phyloP scores from a whole-genome alignment of 1,140 invertebrate species.

The Chelonus insularis region DNA sequence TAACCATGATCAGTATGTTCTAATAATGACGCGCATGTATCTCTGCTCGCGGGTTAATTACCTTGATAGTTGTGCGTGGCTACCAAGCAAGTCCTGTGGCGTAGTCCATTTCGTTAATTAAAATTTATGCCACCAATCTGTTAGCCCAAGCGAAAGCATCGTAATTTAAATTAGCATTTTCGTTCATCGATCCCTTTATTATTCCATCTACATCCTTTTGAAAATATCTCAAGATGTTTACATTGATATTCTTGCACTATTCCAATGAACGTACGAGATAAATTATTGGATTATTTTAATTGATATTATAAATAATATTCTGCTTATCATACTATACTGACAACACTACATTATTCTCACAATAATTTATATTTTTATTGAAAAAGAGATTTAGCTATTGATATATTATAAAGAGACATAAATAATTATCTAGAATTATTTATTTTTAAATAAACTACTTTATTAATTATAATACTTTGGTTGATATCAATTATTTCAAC shows the following conservation, averaged over 20 bases:
- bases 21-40: constrained; percentile 52
- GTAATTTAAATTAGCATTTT: constrained; percentile 37
- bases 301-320: too few relatives aligned
- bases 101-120: constrained; percentile 37
- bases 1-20: constrained; percentile 31
- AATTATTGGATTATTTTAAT: not conserved
- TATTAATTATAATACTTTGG: too few relatives aligned
- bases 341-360: too few relatives aligned
- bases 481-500: too few relatives aligned
- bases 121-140: constrained; percentile 36
- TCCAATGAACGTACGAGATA: not conserved
- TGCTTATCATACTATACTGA: too few relatives aligned
- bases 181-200: constrained; percentile 29
- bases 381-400: too few relatives aligned
- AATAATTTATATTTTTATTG: too few relatives aligned
- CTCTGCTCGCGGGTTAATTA: constrained; percentile 49
- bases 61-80: constrained; percentile 38
- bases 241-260: constrained; percentile 10
- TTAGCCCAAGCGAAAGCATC: constrained; percentile 30
- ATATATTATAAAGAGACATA: too few relatives aligned
- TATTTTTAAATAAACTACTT: too few relatives aligned
- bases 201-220: not conserved
- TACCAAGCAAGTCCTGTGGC: constrained; percentile 28
- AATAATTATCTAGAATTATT: too few relatives aligned
- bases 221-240: not conserved